A percentile compares a stretch with the other conserved stretches of the same genome.
Conservation (phyloP, 2,113 vertebrate species). For the Pteropus alecto region DNA sequence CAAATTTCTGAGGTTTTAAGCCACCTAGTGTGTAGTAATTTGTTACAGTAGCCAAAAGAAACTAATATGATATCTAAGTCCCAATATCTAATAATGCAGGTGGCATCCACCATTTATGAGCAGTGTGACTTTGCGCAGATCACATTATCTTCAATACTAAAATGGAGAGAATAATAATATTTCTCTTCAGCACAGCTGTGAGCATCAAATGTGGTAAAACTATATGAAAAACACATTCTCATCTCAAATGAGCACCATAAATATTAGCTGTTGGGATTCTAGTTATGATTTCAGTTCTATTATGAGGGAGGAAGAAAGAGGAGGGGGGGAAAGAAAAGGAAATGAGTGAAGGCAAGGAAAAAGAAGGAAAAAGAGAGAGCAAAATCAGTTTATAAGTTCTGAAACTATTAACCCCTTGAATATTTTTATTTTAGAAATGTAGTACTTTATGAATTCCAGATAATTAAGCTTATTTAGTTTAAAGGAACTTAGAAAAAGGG, state of each 20-base stretch:
- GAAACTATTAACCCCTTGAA: neutral
- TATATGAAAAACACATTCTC: neutral
- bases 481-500: neutral
- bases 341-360: neutral
- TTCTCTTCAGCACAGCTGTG: neutral
- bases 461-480: neutral
- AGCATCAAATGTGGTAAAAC: neutral
- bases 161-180: neutral
- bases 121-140: neutral
- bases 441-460: neutral
- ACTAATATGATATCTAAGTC: neutral
- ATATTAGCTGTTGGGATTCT: neutral
- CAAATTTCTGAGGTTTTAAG: neutral
- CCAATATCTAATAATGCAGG: neutral
- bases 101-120: neutral
- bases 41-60: neutral
- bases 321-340: neutral
- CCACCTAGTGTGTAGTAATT: neutral
- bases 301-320: neutral
- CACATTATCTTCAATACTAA: neutral
- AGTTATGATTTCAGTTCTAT: neutral
- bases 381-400: neutral
- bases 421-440: constrained; percentile 31
- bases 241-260: neutral
- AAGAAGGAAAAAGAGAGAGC: neutral